A percentile compares a stretch with the other conserved stretches of the same genome.
Conservation (phyloP, 2,888 invertebrate species). For the Invenusta paracnida region DNA sequence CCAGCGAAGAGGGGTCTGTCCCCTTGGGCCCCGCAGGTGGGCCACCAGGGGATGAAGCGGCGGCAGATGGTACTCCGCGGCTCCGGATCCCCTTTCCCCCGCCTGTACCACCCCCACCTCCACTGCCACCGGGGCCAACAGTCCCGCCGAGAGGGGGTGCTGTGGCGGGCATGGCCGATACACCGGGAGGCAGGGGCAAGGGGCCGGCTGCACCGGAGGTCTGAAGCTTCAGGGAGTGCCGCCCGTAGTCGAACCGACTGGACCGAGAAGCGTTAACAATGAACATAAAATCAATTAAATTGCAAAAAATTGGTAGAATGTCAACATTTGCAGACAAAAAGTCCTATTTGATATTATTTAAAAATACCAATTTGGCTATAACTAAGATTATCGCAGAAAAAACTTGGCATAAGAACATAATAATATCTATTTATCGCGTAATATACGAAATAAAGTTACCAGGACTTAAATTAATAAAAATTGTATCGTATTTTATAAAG, state of each 20-base stretch:
- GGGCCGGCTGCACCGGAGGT: slow-evolving; percentile 24
- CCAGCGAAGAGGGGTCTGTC: not conserved
- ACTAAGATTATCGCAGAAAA: too few relatives aligned
- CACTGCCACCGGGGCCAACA: not conserved
- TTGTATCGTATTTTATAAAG: too few relatives aligned
- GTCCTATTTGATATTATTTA: too few relatives aligned
- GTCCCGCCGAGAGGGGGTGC: slow-evolving; percentile 45
- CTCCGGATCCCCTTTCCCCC: not conserved
- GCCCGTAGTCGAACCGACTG: slow-evolving; percentile 35
- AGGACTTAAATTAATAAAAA: too few relatives aligned
- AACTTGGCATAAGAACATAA: too few relatives aligned
- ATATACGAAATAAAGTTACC: too few relatives aligned
- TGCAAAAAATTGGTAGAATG: too few relatives aligned
- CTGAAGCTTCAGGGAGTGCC: slow-evolving; percentile 37
- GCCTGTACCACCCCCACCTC: not conserved
- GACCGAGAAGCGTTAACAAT: too few relatives aligned
- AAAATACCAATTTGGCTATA: too few relatives aligned
- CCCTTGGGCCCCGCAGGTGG: not conserved
- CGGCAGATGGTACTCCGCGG: not conserved
- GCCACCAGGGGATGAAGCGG: not conserved
- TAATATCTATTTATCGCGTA: too few relatives aligned
- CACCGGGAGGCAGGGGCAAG: slow-evolving; percentile 33
- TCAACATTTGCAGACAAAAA: too few relatives aligned
- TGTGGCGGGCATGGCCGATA: not conserved
- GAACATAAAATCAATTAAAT: too few relatives aligned